Evolutionary conservation across 2,888 invertebrate species (phyloP).

Genomic region (Meiosimyza decipiens): DNA sequence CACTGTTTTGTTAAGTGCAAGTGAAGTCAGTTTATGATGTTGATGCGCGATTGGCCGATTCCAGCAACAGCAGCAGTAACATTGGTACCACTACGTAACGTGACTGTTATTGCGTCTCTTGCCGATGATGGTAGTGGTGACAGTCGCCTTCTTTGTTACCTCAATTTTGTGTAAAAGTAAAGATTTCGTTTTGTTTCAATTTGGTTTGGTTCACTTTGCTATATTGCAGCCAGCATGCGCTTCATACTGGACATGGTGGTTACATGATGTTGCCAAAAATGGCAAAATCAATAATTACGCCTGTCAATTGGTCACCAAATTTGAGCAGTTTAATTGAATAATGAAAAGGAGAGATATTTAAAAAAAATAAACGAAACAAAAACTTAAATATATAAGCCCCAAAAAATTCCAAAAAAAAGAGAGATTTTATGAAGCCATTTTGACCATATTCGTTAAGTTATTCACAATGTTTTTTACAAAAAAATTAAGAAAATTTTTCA

Average conservation of each 20-base stretch:
- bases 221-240: background rate
- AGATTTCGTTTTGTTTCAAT: background rate
- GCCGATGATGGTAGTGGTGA: slow-evolving; percentile 5
- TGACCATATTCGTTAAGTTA: too few relatives aligned
- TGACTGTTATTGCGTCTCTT: slow-evolving; percentile 6
- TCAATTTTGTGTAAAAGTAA: background rate
- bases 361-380: background rate
- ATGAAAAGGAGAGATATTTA: background rate
- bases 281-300: slow-evolving; percentile 45
- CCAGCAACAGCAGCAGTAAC: background rate
- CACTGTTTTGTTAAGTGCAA: background rate
- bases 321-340: slow-evolving; percentile 28
- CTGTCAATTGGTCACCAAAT: slow-evolving; percentile 45
- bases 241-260: slow-evolving; percentile 29
- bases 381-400: background rate
- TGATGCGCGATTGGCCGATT: slow-evolving; percentile 21
- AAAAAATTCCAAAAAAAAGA: too few relatives aligned
- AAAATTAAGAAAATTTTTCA: too few relatives aligned
- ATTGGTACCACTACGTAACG: slow-evolving; percentile 6
- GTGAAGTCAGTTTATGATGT: background rate
- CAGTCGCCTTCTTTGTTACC: slow-evolving; percentile 22
- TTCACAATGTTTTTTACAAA: too few relatives aligned
- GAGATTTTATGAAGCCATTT: too few relatives aligned
- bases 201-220: background rate
- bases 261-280: slow-evolving; percentile 45